A percentile compares a stretch with the other conserved stretches of the same genome.
phyloP scores from a whole-genome alignment of 2,888 invertebrate species.

The Busseola fusca region DNA sequence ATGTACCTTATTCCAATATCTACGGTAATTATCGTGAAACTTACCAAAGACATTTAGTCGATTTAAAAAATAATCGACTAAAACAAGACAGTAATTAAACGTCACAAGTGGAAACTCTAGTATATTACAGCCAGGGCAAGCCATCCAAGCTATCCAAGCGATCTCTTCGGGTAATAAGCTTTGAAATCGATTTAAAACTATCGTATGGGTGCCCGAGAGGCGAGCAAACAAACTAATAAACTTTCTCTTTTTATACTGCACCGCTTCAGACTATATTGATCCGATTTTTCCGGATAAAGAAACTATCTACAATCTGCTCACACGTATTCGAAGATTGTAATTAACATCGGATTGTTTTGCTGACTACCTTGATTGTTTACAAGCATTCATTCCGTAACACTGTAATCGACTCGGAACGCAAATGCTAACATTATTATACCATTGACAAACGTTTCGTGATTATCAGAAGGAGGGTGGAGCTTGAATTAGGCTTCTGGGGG shows the following conservation, averaged over 20 bases:
- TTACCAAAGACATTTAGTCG: constrained; percentile 10
- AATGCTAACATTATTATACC: not conserved
- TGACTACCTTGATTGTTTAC: constrained; percentile 31
- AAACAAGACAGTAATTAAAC: constrained; percentile 37
- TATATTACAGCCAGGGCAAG: constrained; percentile 15
- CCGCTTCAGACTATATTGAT: constrained; percentile 52
- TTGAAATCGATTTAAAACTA: constrained; percentile 63
- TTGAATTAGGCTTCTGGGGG: not conserved
- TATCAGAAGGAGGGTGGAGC: not conserved
- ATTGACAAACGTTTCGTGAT: not conserved
- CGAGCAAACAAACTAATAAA: constrained; percentile 61
- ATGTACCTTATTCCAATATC: too few relatives aligned
- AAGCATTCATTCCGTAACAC: constrained; percentile 24
- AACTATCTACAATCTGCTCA: constrained; percentile 47
- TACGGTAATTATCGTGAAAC: constrained; percentile 14
- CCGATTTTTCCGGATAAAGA: constrained; percentile 38
- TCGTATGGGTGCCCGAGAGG: constrained; percentile 49
- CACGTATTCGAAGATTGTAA: constrained; percentile 27
- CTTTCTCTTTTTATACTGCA: constrained; percentile 56
- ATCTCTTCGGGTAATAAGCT: constrained; percentile 57
- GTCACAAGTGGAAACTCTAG: constrained; percentile 35
- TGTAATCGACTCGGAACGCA: not conserved
- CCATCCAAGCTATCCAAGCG: constrained; percentile 19
- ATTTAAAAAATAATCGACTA: constrained; percentile 24
- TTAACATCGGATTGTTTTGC: constrained; percentile 23